A percentile compares a stretch with the other conserved stretches of the same genome.
These are phyloP conservation scores for Podocnemis expansa DNA, from an alignment of 2,113 vertebrate species.

Conservation along the genomic window DNA sequence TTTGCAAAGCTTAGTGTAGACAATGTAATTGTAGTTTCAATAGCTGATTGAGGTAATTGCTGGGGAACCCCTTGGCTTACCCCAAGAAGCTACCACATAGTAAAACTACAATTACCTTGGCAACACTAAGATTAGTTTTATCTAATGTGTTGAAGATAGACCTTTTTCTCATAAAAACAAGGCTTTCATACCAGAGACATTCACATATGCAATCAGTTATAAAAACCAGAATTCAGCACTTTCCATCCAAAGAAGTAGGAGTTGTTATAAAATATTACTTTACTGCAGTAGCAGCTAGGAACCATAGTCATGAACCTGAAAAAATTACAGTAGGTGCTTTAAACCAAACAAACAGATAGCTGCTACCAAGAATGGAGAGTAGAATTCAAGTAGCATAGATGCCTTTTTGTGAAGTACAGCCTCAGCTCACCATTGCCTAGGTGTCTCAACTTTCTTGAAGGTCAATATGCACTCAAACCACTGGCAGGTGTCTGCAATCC, in stretches of 20 bases:
- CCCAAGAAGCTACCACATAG: not conserved
- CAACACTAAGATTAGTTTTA: not conserved
- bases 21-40: not conserved
- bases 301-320: not conserved
- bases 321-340: fast-evolving
- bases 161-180: not conserved
- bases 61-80: not conserved
- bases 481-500: not conserved
- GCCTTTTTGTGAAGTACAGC: not conserved
- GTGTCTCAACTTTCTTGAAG: not conserved
- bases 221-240: not conserved
- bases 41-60: not conserved
- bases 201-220: not conserved
- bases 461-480: constrained; percentile 9
- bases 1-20: not conserved
- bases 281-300: not conserved
- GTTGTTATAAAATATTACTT: not conserved
- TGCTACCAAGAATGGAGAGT: not conserved
- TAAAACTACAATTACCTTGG: not conserved
- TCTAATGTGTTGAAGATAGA: not conserved
- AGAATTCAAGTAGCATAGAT: not conserved
- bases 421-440: not conserved
- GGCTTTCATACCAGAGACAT: not conserved
- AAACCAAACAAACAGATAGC: not conserved
- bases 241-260: not conserved